Base-by-base conservation (phyloP, 1,140 invertebrate genomes). In the Ctenoplectra terminalis region DNA sequence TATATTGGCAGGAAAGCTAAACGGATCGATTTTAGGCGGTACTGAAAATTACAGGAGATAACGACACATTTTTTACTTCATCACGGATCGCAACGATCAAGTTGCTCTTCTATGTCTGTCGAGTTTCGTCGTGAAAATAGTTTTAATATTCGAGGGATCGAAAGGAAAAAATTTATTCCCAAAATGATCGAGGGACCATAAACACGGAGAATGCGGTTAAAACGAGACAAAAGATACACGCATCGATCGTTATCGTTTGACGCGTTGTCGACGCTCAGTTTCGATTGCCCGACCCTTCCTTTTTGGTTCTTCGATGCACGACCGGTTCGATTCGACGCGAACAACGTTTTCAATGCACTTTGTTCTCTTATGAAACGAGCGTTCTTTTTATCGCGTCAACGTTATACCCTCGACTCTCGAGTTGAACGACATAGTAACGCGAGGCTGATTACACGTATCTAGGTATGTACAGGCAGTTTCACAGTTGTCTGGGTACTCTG, bases 21-120 rank as follows among this genome's bases (percentile, higher is more conserved):
- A 95, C 81, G 94, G 94, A 91, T 94, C 93, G 87, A 95, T 95
- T 92, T 94, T 94, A 83, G 95, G 95, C 72, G 95, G 95, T 86
- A 95, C 95, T 95, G 93, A 69, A 93, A 93, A 92, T 89, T 86
- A 90, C 79, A 90, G 82, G 50, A 88, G 46, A 85, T 88, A 74
- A 87, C 82, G 85, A 87, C 29, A 71, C 58, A 69, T 50, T 87
- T 40, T 70, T 87, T 84, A 87, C 83, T 66, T 82, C 75, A 66
- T 64, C 29, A 71, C 80, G 63, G 60, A 43, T 58, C 78, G 56
- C 54, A 66, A 67, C 54, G 40, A 29, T 37, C 54, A 40, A 60
- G 29, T 46, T 83, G 17, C 50, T 52, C 50, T 9, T 60, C 43
- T 43, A 48, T 56, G 15, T 50, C 37, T 11, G 15, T 60, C 66